These are phyloP conservation scores for Styela plicata DNA, from an alignment of 23 tunicate species.

Conservation along the genomic window DNA sequence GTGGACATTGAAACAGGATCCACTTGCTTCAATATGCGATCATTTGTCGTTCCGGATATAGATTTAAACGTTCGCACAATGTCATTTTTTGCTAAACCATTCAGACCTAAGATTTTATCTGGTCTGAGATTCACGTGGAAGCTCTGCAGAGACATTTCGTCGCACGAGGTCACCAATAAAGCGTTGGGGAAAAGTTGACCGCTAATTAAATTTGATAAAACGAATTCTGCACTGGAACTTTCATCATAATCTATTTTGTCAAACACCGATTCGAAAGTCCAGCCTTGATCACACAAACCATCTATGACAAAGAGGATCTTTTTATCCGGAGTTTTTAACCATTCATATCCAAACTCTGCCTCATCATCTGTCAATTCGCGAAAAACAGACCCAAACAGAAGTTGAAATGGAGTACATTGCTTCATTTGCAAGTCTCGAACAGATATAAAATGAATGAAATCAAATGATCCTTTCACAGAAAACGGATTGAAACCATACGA, in stretches of 20 bases:
- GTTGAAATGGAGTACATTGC: neutral
- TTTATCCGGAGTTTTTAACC: neutral
- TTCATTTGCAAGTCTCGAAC: neutral
- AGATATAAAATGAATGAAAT: neutral
- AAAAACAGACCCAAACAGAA: neutral
- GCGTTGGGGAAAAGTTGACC: neutral
- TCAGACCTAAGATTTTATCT: neutral
- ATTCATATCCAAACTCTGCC: neutral
- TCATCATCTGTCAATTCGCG: neutral
- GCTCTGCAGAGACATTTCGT: neutral
- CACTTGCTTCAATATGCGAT: too few relatives aligned
- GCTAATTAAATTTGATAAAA: neutral
- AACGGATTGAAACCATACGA: neutral
- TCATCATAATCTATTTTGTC: neutral
- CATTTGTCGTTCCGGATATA: neutral
- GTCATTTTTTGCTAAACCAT: neutral
- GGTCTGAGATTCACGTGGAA: neutral
- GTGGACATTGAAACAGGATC: neutral
- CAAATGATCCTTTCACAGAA: neutral
- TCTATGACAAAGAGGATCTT: neutral
- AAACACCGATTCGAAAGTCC: neutral
- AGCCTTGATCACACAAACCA: neutral
- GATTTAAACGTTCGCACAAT: neutral
- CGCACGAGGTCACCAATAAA: neutral
- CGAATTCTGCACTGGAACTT: neutral